A percentile compares a stretch with the other conserved stretches of the same genome.
Evolutionary conservation across 2,797 vertebrate genomes (phyloP).

Genomic region (Sebastes reedi): DNA sequence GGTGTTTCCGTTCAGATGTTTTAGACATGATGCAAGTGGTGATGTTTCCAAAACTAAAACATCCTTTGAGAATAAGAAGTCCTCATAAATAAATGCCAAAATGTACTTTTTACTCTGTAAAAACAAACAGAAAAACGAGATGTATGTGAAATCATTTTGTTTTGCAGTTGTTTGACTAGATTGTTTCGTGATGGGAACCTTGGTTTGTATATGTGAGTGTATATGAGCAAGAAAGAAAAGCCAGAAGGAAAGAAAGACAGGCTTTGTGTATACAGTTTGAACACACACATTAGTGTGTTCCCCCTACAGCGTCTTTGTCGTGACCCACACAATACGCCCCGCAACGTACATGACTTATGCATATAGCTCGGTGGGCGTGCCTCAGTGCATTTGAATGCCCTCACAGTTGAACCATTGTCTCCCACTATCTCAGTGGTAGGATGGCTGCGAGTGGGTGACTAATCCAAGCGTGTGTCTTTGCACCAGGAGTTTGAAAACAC

Average conservation of each 20-base stretch:
- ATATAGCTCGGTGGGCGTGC: conserved; percentile 58
- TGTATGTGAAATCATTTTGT: not conserved
- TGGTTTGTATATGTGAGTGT: not conserved
- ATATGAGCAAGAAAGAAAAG: not conserved
- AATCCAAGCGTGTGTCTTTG: conserved; percentile 62
- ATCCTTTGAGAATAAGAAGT: not conserved
- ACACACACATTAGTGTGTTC: conserved; percentile 35
- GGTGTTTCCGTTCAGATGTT: not conserved
- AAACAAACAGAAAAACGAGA: not conserved
- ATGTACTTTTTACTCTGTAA: not conserved
- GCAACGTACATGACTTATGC: conserved; percentile 64
- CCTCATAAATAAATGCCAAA: not conserved
- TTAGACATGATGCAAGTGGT: not conserved
- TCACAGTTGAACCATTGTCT: conserved; percentile 72
- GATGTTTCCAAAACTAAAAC: not conserved
- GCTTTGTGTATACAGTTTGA: conserved; percentile 46
- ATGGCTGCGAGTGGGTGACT: conserved; percentile 61
- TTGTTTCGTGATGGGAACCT: not conserved
- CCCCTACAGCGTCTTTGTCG: conserved; percentile 29
- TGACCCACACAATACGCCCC: conserved; percentile 39
- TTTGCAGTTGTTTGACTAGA: not conserved
- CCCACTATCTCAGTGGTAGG: conserved; percentile 32
- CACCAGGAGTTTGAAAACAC: conserved; percentile 95
- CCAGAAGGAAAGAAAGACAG: conserved; percentile 9
- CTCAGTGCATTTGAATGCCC: conserved; percentile 43